phyloP scores from a whole-genome alignment of 2,797 vertebrate genomes.

The Diceros bicornis region DNA sequence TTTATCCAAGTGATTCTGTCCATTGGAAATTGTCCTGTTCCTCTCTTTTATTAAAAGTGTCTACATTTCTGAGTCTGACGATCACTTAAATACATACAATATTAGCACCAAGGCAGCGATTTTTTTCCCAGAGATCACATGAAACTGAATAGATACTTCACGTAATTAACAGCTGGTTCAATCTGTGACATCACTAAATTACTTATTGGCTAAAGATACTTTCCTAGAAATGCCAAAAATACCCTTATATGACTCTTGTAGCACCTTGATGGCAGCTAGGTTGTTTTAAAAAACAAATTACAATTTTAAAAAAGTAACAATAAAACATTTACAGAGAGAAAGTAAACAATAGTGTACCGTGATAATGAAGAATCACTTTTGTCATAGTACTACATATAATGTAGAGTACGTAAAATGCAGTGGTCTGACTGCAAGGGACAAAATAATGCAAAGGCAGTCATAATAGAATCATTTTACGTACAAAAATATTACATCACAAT shows the following conservation, averaged over 20 bases:
- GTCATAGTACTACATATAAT: constrained; percentile 92
- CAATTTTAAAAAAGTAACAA: constrained; percentile 58
- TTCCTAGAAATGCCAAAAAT: constrained; percentile 76
- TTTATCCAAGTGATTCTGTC: constrained; percentile 49
- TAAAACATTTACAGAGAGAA: constrained; percentile 88
- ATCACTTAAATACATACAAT: constrained; percentile 86
- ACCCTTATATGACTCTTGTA: constrained; percentile 86
- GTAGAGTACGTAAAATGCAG: constrained; percentile 92
- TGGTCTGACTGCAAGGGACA: constrained; percentile 89
- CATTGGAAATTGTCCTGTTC: constrained; percentile 54
- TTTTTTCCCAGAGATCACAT: constrained; percentile 88
- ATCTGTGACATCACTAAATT: constrained; percentile 24
- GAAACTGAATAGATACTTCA: constrained; percentile 86
- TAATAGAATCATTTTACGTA: constrained; percentile 92
- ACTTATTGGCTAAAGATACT: constrained; percentile 67
- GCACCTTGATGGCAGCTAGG: constrained; percentile 89
- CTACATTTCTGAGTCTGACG: constrained; percentile 80
- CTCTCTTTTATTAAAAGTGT: constrained; percentile 77
- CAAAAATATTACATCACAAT: constrained; percentile 94
- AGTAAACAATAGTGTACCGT: constrained; percentile 92
- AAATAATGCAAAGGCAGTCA: constrained; percentile 89
- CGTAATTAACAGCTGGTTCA: constrained; percentile 76
- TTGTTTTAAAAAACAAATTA: constrained; percentile 86
- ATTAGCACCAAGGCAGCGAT: constrained; percentile 90
- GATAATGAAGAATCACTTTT: constrained; percentile 90